These are phyloP conservation scores for Andrena trimmerana DNA, from an alignment of 2,888 invertebrate species.

Conservation along the genomic window DNA sequence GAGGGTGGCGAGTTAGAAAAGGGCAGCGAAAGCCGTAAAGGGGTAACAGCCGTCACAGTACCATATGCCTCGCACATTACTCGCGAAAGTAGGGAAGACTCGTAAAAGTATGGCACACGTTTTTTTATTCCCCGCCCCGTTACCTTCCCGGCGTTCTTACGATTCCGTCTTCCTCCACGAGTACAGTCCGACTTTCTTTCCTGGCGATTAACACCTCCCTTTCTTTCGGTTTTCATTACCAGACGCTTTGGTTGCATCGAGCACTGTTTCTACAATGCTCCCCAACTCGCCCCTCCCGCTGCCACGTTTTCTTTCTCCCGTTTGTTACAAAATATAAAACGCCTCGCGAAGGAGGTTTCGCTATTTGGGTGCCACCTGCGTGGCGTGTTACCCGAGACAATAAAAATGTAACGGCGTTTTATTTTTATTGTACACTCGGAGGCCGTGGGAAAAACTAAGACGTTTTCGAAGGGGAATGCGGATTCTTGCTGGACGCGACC, in stretches of 20 bases:
- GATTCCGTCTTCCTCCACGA: conserved; percentile 8
- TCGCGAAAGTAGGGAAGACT: conserved; percentile 65
- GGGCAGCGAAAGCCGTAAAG: conserved; percentile 64
- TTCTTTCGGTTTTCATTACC: conserved; percentile 17
- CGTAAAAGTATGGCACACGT: conserved; percentile 73
- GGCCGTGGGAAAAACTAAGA: background rate
- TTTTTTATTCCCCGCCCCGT: conserved; percentile 65
- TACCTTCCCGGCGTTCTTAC: conserved; percentile 22
- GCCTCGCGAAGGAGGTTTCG: conserved; percentile 20
- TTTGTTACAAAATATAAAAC: conserved; percentile 25
- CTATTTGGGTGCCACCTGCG: conserved; percentile 18
- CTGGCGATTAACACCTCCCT: conserved; percentile 1
- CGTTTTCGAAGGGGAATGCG: background rate
- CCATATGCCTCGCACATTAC: conserved; percentile 77
- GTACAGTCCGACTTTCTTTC: background rate
- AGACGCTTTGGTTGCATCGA: background rate
- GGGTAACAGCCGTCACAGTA: conserved; percentile 70
- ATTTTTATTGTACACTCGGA: conserved; percentile 13
- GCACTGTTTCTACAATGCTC: background rate
- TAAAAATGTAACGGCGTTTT: conserved; percentile 37
- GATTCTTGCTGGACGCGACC: background rate
- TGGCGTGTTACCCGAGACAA: conserved; percentile 36
- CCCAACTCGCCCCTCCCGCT: too few species aligned
- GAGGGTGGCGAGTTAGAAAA: conserved; percentile 48
- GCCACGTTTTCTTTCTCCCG: background rate